Evolutionary conservation across 2,113 vertebrate species (phyloP).

Genomic region (Scartelaos histophorus): DNA sequence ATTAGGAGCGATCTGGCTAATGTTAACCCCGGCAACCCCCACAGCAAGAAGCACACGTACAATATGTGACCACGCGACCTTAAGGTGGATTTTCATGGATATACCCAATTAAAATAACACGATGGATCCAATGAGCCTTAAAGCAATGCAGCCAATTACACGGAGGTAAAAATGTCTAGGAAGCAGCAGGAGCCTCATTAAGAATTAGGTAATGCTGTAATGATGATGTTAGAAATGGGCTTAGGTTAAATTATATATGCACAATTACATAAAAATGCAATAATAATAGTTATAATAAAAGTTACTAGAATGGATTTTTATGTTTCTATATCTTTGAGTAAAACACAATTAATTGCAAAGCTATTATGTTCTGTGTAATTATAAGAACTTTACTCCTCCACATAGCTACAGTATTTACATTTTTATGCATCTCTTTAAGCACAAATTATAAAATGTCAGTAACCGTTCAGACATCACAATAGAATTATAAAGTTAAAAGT

Average conservation of each 20-base stretch:
- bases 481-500: no score
- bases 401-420: not conserved
- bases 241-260: not conserved
- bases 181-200: constrained; percentile 29
- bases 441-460: no score
- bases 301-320: not conserved
- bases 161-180: constrained; percentile 20
- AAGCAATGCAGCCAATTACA: constrained; percentile 26
- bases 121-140: constrained; percentile 38
- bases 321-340: not conserved
- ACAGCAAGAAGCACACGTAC: constrained; percentile 46
- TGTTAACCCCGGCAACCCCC: constrained; percentile 60
- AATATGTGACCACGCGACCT: constrained; percentile 46
- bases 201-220: not conserved
- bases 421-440: no score
- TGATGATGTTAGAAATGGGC: not conserved
- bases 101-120: constrained; percentile 32
- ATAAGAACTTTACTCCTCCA: not conserved
- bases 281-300: not conserved
- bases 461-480: no score
- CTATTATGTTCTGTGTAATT: not conserved
- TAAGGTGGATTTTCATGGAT: constrained; percentile 35
- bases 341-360: not conserved
- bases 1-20: constrained; percentile 70
- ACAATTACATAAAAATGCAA: not conserved